Conservation (phyloP, 2,113 vertebrate species). For the Procavia capensis region DNA sequence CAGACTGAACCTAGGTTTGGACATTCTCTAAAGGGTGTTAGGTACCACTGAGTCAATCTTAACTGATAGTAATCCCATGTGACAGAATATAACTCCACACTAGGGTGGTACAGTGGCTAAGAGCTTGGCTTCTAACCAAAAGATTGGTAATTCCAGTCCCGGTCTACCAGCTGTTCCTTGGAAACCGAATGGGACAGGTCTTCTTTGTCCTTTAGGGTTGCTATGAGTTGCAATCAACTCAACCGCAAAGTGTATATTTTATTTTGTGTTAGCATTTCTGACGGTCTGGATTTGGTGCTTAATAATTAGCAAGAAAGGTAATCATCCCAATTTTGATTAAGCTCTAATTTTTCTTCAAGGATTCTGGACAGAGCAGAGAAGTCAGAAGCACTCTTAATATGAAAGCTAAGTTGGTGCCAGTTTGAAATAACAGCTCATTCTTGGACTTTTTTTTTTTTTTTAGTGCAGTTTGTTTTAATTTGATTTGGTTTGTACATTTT, state of each 20-base stretch:
- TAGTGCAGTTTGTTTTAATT: constrained; percentile 71
- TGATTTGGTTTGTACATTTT: constrained; percentile 77
- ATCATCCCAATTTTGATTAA: background rate
- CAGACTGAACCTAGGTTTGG: background rate
- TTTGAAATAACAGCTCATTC: constrained; percentile 57
- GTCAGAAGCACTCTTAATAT: background rate
- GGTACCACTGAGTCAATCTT: background rate
- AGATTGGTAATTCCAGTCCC: too few relatives aligned
- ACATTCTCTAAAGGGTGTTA: background rate
- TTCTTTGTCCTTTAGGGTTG: too few relatives aligned
- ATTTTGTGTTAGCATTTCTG: background rate
- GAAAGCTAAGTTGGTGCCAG: constrained; percentile 48
- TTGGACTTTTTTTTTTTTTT: background rate
- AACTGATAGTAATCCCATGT: background rate
- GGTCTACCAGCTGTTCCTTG: too few relatives aligned
- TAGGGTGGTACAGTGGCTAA: background rate
- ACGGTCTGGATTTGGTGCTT: background rate
- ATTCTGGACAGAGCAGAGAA: background rate
- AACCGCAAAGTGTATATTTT: background rate
- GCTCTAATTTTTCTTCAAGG: background rate
- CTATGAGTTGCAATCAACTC: too few relatives aligned
- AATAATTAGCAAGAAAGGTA: constrained; percentile 11
- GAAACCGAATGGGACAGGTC: too few relatives aligned
- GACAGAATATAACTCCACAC: background rate
- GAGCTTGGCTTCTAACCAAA: too few relatives aligned